phyloP scores from a whole-genome alignment of 2,888 invertebrate species.

The Sarcophaga variegata region DNA sequence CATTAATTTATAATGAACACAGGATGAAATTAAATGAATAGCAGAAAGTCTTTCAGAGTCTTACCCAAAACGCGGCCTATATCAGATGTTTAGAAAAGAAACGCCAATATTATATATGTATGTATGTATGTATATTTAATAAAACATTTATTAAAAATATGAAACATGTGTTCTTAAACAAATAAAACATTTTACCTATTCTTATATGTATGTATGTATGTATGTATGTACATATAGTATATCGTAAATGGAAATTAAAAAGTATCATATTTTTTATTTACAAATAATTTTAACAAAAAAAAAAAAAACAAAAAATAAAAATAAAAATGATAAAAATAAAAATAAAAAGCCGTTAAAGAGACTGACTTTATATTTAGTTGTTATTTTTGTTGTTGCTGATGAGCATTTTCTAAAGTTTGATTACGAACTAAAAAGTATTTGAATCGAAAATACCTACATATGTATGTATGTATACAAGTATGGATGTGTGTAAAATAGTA shows the following conservation, averaged over 20 bases:
- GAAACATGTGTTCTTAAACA: conserved; percentile 68
- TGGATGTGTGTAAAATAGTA: too few species aligned
- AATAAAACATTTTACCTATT: conserved; percentile 70
- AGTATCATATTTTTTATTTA: conserved; percentile 41
- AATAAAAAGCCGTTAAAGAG: neutral
- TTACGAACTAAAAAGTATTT: neutral
- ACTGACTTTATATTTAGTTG: neutral
- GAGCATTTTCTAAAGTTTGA: neutral
- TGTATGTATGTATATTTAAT: neutral
- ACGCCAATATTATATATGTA: neutral
- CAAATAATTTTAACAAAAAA: conserved; percentile 11
- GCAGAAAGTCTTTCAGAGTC: too few species aligned
- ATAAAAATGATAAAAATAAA: neutral
- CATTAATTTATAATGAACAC: too few species aligned
- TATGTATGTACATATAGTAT: neutral
- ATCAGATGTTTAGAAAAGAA: too few species aligned
- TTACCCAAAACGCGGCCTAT: too few species aligned
- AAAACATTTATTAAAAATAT: conserved; percentile 69
- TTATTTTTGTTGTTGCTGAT: neutral
- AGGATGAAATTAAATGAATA: too few species aligned
- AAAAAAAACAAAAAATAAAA: neutral
- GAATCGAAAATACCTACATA: neutral
- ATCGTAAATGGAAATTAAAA: conserved; percentile 13
- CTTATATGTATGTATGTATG: conserved; percentile 29
- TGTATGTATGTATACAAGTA: neutral